These are phyloP conservation scores for Heliconius hortense DNA, from an alignment of 2,888 invertebrate genomes.

Conservation along the genomic window DNA sequence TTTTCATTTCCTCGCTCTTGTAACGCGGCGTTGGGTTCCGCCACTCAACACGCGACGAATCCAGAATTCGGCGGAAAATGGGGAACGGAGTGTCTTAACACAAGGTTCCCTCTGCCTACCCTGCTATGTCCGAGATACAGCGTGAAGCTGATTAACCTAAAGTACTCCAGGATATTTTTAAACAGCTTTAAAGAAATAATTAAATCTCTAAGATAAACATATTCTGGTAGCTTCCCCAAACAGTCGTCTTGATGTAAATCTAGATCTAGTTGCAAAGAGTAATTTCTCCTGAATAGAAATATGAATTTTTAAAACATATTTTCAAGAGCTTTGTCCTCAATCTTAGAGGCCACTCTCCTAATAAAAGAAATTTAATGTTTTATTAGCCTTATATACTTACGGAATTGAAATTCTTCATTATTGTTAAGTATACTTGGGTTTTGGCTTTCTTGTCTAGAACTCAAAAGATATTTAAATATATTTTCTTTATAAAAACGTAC, in stretches of 20 bases:
- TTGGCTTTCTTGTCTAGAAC: conserved; percentile 1
- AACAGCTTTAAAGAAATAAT: neutral
- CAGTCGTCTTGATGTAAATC: neutral
- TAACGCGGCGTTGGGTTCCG: too few species aligned
- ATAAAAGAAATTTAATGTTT: conserved; percentile 12
- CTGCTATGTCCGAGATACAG: too few species aligned
- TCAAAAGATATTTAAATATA: neutral
- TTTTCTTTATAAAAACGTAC: conserved; percentile 8
- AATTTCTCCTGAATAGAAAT: neutral
- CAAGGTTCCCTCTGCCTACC: too few species aligned
- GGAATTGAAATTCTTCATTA: conserved; percentile 20
- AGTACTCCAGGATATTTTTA: neutral
- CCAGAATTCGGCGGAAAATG: too few species aligned
- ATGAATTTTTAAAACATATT: conserved; percentile 8
- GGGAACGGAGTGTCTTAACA: too few species aligned
- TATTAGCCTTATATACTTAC: conserved; percentile 15
- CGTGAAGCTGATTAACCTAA: too few species aligned
- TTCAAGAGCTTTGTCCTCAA: conserved; percentile 8
- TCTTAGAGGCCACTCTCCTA: neutral
- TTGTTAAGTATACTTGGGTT: neutral
- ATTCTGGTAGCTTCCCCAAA: neutral
- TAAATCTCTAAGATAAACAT: neutral
- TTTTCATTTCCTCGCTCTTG: too few species aligned
- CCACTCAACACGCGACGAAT: too few species aligned
- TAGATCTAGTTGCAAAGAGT: neutral